Base-by-base conservation (phyloP, 1,140 invertebrate genomes). In the Helicoverpa armigera region DNA sequence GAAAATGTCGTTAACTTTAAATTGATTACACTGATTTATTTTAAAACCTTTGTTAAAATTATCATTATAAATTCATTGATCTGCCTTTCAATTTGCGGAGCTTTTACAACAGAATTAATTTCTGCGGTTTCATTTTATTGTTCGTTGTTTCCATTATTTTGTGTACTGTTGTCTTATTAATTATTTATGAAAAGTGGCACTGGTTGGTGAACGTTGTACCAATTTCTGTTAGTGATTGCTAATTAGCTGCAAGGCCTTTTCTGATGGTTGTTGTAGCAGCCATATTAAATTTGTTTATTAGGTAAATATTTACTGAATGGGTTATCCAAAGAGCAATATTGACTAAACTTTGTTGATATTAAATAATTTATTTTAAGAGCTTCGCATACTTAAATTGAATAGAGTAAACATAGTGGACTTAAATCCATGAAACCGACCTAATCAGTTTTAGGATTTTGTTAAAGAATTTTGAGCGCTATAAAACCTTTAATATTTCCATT, bases 41-140 rank as follows among this genome's bases (percentile, higher is more conserved):
- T 72, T 58, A 23, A 54, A 58, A 54, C 50, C 50, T 72, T n/a
- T 72, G 69, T 58, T 73, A 35, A 58, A 73, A 73, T 73, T 73
- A 58, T 51, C 70, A 73, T 73, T 73, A 73, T 58, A 73, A 73
- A 73, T 73, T 73, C 70, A 73, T 73, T 73, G 70, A 72, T 73
- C 14, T 43, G 31, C 48, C 23, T 58, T 11, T 31, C 70, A 73
- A 73, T 56, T 73, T 73, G 54, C 31, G 29, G 31, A 43, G 58
- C 14, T 9, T 73, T 43, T n/a, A 73, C 70, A 73, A 58, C 53
- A 12, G 70, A 73, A 58, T 73, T 73, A 73, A 56, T 73, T 56
- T 43, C 31, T 73, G 70, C 3, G 70, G 70, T 73, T 18, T 51
- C 43, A 16, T 50, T 50, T n/a, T 50, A 69, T 69, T 69, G 65